Conservation (phyloP, 2,888 invertebrate species). For the Teinopalpus imperialis region DNA sequence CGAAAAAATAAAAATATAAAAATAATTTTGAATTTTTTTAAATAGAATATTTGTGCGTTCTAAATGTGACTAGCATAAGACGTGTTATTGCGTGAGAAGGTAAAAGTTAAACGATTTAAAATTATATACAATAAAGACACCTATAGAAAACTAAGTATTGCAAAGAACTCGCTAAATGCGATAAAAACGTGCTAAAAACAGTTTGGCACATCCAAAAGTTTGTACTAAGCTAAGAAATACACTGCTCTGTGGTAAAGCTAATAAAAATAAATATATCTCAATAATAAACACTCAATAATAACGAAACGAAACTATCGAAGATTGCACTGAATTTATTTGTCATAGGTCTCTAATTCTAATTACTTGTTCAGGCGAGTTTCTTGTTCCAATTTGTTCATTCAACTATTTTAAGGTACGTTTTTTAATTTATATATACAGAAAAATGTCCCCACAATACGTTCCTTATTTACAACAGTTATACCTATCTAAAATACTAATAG, state of each 20-base stretch:
- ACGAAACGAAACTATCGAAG: conserved; percentile 60
- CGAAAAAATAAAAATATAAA: conserved; percentile 40
- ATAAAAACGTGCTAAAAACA: conserved; percentile 62
- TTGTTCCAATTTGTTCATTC: conserved; percentile 75
- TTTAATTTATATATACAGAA: conserved; percentile 64
- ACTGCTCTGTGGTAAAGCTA: conserved; percentile 63
- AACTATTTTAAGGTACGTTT: conserved; percentile 54
- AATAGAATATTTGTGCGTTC: conserved; percentile 72
- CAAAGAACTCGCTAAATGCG: conserved; percentile 68
- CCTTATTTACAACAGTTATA: conserved; percentile 71
- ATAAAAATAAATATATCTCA: conserved; percentile 65
- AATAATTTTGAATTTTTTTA: conserved; percentile 42
- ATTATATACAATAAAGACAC: conserved; percentile 47
- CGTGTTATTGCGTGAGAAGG: conserved; percentile 76
- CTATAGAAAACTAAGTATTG: conserved; percentile 58
- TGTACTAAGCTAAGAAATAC: conserved; percentile 76
- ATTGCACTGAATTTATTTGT: conserved; percentile 72
- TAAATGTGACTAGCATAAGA: conserved; percentile 79
- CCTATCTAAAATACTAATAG: conserved; percentile 62
- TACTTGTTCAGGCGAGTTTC: conserved; percentile 77
- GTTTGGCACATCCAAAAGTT: conserved; percentile 78
- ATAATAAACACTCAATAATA: conserved; percentile 56
- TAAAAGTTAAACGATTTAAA: conserved; percentile 42
- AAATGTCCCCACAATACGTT: conserved; percentile 60
- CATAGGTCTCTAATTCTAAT: conserved; percentile 59